Base-by-base conservation (phyloP, 2,797 vertebrate genomes). In the Sebastes itinus region DNA sequence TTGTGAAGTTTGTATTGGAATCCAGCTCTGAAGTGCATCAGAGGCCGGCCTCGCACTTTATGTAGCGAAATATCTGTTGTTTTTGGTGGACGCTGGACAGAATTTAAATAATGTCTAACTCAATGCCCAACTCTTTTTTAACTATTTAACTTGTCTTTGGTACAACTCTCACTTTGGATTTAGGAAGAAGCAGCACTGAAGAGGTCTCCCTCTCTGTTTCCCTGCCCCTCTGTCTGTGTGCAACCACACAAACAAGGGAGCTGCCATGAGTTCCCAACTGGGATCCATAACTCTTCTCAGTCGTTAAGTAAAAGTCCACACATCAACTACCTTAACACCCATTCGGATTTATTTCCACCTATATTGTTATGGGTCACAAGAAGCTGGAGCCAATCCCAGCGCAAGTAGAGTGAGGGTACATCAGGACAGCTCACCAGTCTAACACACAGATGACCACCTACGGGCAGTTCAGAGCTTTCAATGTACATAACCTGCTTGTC, bases 291-390 rank as follows among this genome's bases (percentile, higher is more conserved):
- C 61, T 74, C 42, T 56, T 61, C 27, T 46, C 49, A 8, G 75
- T 58, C 49, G 23, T 33, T 56, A 32, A 55, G 32, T 33, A 46
- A 56, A 18, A 35, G 23, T 65, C 42, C 72, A 65, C 25, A 63
- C 25, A 54, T 32, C 22, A 28, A 11, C 56, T 52, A 22, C 12
- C 23, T 62, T n/a, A 46, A 66, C 63, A 56, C 52, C 46, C 32
- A 56, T 59, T 77, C 20, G 23, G 18, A 60, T 78, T 35, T 64
- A 64, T 69, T 86, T 68, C 59, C 32, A 35, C 35, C n/a, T 18
- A 20, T 66, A 27, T 62, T 23, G 55, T 60, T 81, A 16, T 28
- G n/a, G 80, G 42, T 55, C n/a, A 20, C 54, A 22, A 12, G 22
- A 2, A 69, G 2, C 59, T 30, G 49, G 42, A 49, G 46, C 18